Evolutionary conservation across 2,888 invertebrate species (phyloP).

Genomic region (Drosophila peninsularis): DNA sequence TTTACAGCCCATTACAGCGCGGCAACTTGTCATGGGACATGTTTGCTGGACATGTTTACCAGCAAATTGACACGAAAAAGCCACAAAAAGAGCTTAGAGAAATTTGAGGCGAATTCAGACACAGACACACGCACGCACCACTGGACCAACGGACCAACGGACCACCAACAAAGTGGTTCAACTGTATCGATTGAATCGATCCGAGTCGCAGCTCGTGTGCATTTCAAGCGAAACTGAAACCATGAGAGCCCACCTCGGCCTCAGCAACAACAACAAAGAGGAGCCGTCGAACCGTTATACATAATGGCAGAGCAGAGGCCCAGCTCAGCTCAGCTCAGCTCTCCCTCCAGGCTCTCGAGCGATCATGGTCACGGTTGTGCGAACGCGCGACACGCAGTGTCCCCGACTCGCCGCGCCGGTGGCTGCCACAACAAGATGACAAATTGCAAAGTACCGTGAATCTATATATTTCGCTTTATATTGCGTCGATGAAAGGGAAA

Average conservation of each 20-base stretch:
- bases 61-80: conserved; percentile 69
- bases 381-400: conserved; percentile 62
- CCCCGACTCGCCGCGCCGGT: conserved; percentile 10
- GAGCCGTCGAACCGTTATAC: conserved; percentile 36
- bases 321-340: background rate
- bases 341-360: conserved; percentile 5
- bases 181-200: conserved; percentile 32
- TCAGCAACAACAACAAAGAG: conserved; percentile 49
- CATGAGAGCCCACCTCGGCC: conserved; percentile 48
- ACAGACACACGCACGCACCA: conserved; percentile 26
- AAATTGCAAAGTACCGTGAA: conserved; percentile 43
- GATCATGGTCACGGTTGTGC: conserved; percentile 48
- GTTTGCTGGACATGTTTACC: conserved; percentile 65
- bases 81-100: conserved; percentile 61
- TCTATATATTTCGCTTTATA: conserved; percentile 19
- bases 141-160: background rate
- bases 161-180: conserved; percentile 47
- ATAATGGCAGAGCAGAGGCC: conserved; percentile 9
- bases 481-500: conserved; percentile 49
- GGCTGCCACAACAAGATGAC: conserved; percentile 43
- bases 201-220: conserved; percentile 37
- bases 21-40: conserved; percentile 64
- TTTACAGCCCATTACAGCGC: conserved; percentile 59
- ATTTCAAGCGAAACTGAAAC: conserved; percentile 69
- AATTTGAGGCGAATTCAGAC: conserved; percentile 58